Evolutionary conservation across 2,797 vertebrate species (phyloP), one percentile per base, ranked within the genome.

Genomic region (Syndactyla subalaris): DNA sequence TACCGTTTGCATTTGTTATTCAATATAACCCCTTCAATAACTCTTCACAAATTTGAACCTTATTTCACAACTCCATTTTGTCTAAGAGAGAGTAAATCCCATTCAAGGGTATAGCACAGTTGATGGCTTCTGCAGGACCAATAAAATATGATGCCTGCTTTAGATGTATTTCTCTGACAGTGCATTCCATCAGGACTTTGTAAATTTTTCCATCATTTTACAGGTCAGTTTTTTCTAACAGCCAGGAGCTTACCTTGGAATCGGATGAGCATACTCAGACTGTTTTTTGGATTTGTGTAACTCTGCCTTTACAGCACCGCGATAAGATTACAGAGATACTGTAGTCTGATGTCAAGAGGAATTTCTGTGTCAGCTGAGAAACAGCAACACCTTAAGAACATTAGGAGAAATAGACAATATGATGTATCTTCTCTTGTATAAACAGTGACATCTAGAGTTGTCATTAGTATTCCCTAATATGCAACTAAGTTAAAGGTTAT

Each of bases 401-500:
- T 83, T 88, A 73, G 68, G 52, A 83, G 71, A 95, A 97, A 73
- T 23, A 95, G 87, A 80, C 90, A 96, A 94, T 59, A 89, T 98
- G 97, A 98, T 98, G 62, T 92, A 98, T 98, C 51, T 90, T 75
- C 85, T 94, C 86, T 93, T 96, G 39, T 92, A 98, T 97, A 95
- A 96, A 95, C 55, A 88, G 32, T 97, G 97, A 97, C 97, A 96
- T 87, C 76, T 89, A 95, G 79, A 96, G 90, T 83, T 97, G 65
- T 84, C 82, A 88, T 96, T 97, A 97, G 92, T 95, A 97, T 98
- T 97, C 85, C 75, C 71, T 97, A 96, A 96, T 93, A 97, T 39
- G 52, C 89, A 93, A 88, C 89, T 92, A 95, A 96, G 95, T 88
- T 97, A 97, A 97, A 98, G 97, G 93, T 97, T 97, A 97, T 98